Percentiles rank a stretch among this genome's conserved stretches.
Conservation (phyloP, 2,797 vertebrate species). For the Rhynchonycteris naso region DNA sequence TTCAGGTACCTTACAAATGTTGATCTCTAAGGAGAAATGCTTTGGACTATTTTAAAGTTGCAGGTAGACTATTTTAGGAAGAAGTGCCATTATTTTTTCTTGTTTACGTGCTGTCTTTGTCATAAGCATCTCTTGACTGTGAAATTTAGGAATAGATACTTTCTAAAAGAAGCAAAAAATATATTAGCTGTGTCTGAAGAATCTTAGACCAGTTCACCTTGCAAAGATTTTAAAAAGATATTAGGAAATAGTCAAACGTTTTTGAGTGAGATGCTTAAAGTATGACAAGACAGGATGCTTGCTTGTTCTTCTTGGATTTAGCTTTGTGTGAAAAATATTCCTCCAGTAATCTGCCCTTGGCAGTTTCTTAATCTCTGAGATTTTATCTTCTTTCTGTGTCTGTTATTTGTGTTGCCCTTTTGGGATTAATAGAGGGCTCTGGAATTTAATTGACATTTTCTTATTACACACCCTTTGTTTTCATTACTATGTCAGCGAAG, state of each 20-base stretch:
- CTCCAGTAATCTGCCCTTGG: conserved; percentile 30
- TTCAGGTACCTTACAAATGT: background rate
- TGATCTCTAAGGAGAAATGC: background rate
- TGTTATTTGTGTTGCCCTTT: conserved; percentile 47
- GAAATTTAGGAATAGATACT: background rate
- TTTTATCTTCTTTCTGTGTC: conserved; percentile 9
- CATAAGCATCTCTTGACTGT: background rate
- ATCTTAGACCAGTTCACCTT: background rate
- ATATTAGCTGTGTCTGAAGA: background rate
- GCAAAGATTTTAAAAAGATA: background rate
- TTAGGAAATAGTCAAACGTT: background rate
- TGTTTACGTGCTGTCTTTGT: background rate
- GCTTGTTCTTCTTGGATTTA: background rate
- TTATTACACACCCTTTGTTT: background rate
- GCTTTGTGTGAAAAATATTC: conserved; percentile 42
- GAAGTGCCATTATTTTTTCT: background rate
- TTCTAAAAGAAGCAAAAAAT: background rate
- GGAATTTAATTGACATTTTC: background rate
- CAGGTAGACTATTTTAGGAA: background rate
- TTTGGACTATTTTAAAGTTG: background rate
- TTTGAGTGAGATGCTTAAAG: conserved; percentile 6
- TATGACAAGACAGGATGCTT: conserved; percentile 17
- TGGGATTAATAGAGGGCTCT: background rate
- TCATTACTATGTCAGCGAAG: conserved; percentile 30
- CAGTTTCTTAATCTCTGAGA: conserved; percentile 58